Evolutionary conservation across 2,113 vertebrate genomes (phyloP).

Genomic region (Cebus imitator): DNA sequence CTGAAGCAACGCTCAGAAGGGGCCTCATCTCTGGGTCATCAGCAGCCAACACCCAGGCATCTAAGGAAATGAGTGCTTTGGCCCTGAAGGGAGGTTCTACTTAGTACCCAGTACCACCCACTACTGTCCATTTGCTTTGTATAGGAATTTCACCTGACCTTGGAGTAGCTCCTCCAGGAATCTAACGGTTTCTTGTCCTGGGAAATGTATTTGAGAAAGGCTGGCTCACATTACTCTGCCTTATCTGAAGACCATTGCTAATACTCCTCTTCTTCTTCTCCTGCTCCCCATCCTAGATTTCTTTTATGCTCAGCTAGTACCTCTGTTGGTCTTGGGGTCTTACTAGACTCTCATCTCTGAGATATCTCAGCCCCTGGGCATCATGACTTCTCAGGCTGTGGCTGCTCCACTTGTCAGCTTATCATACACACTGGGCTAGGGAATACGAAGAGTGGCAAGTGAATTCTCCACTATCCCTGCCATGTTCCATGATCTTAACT

Average conservation of each 20-base stretch:
- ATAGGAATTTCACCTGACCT: background rate
- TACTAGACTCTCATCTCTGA: background rate
- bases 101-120: background rate
- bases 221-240: background rate
- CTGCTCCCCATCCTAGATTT: background rate
- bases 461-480: background rate
- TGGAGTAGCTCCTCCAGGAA: background rate
- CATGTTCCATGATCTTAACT: background rate
- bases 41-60: background rate
- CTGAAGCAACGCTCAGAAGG: background rate
- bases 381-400: background rate
- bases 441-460: background rate
- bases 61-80: background rate
- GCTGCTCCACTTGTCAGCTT: background rate
- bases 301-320: background rate
- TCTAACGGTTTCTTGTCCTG: background rate
- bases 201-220: background rate
- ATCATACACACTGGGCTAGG: background rate
- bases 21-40: background rate
- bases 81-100: background rate
- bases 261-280: background rate
- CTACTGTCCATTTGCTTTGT: background rate
- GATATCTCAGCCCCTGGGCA: background rate
- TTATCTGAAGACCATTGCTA: background rate
- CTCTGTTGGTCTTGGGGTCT: background rate